A percentile compares a stretch with the other conserved stretches of the same genome.
Conservation (phyloP, 30 jellyfish, hydroid and myxozoan genomes). For the Hydractinia symbiolongicarpus region DNA sequence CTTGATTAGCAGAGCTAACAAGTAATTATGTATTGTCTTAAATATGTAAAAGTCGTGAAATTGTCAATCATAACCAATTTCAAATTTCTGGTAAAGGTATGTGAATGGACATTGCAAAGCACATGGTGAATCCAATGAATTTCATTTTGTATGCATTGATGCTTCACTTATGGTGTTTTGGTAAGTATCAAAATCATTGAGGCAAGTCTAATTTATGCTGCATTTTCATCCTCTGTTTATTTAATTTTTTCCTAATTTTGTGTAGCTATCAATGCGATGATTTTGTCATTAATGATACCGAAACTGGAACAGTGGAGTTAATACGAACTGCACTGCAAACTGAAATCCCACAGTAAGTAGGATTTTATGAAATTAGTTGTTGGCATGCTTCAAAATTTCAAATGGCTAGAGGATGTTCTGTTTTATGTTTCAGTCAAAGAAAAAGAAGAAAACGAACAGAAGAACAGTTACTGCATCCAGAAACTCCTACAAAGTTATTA, state of each 20-base stretch:
- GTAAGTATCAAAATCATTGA: slow-evolving; percentile 24
- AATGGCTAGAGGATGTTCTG: background rate
- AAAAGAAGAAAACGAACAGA: slow-evolving; percentile 21
- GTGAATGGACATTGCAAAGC: slow-evolving; percentile 83
- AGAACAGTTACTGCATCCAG: background rate
- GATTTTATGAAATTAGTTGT: background rate
- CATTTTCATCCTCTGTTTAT: background rate
- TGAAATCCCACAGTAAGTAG: slow-evolving; percentile 35
- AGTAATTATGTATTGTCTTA: too few species aligned
- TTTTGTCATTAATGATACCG: slow-evolving; percentile 82
- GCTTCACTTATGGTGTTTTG: slow-evolving; percentile 87
- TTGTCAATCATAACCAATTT: too few species aligned
- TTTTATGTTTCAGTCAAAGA: background rate
- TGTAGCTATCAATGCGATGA: slow-evolving; percentile 87
- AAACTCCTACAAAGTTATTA: slow-evolving; percentile 4
- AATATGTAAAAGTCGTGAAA: too few species aligned
- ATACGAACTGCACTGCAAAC: slow-evolving; percentile 74
- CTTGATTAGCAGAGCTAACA: too few species aligned
- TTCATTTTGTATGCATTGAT: slow-evolving; percentile 89
- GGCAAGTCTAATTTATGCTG: background rate
- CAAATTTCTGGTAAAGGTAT: slow-evolving; percentile 34
- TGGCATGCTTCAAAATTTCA: background rate
- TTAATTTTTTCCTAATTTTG: background rate
- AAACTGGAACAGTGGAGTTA: slow-evolving; percentile 73
- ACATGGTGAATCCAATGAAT: slow-evolving; percentile 64